Evolutionary conservation across 2,113 vertebrate species (phyloP).

Genomic region (Equus przewalskii): DNA sequence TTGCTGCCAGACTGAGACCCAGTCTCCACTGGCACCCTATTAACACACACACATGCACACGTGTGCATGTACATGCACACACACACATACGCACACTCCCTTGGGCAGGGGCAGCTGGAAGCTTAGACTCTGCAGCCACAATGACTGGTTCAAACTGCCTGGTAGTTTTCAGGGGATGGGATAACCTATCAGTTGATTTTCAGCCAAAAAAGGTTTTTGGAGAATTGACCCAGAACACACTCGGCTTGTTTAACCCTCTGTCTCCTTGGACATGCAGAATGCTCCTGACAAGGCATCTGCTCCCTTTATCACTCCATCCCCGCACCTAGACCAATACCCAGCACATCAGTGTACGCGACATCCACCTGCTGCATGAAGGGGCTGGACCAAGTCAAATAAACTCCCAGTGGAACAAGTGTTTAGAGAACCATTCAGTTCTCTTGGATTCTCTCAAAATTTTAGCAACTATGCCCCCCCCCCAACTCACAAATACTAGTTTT

Average conservation of each 20-base stretch:
- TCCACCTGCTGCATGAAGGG: too few relatives aligned
- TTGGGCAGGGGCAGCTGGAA: background rate
- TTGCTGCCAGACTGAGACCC: background rate
- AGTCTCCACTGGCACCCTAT: background rate
- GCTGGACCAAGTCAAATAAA: background rate
- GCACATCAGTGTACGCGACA: accelerated
- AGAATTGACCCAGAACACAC: background rate
- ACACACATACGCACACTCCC: accelerated
- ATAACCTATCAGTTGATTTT: background rate
- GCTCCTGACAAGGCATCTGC: too few relatives aligned
- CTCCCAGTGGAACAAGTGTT: background rate
- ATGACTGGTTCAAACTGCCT: background rate
- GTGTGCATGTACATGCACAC: background rate
- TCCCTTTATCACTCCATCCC: background rate
- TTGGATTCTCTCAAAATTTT: background rate
- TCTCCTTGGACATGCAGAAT: background rate
- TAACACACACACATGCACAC: background rate
- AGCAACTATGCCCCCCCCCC: background rate
- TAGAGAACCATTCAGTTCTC: accelerated
- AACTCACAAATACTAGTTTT: background rate
- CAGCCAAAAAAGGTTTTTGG: background rate
- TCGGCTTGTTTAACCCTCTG: too few relatives aligned
- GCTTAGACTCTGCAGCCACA: background rate
- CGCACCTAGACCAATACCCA: too few relatives aligned
- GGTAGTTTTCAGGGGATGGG: background rate